Evolutionary conservation across 2,888 invertebrate species (phyloP), one percentile per base, ranked within the genome.

Genomic region (Oligia latruncula): DNA sequence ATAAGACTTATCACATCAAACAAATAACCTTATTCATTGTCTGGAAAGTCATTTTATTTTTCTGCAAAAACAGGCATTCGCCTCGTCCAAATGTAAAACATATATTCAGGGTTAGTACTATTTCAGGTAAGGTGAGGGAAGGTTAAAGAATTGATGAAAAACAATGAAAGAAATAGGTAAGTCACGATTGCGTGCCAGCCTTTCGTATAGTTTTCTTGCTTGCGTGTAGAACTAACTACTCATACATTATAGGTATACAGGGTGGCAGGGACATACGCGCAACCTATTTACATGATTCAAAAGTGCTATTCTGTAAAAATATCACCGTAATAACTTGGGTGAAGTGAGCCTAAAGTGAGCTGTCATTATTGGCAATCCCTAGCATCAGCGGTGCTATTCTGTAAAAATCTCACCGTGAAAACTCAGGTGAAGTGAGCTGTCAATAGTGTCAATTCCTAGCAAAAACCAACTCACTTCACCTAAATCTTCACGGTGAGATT

Each of bases 101-200:
- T 20, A 67, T 23, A 46, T 78, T 72, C 52, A 64, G n/a, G 65
- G 65, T 64, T 71, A 43, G 15, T 6, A 72, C n/a, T 64, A 58
- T 58, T 68, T 67, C 35, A 70, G 55, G 62, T 67, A 83, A 77
- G 55, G 67, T 78, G 66, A 73, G 13, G 46, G 46, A 78, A 86
- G 73, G 62, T 66, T 74, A 70, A 65, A 46, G 40, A 72, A 78
- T 75, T 78, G 64, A 78, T 78, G 73, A 86, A 80, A 80, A 70
- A 75, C 9, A 66, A 79, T 64, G 35, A 73, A 58, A 71, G 40
- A 73, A 78, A 73, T 74, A 80, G 62, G n/a, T 71, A 43, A 82
- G 82, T 82, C 88, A 88, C 76, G 84, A 84, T 84, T 73, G 81
- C 81, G 87, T 87, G 86, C 40, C 64, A 76, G 80, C 29, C 62